Conservation (phyloP, 1,140 invertebrate species). For the Paraescarpia echinospica region DNA sequence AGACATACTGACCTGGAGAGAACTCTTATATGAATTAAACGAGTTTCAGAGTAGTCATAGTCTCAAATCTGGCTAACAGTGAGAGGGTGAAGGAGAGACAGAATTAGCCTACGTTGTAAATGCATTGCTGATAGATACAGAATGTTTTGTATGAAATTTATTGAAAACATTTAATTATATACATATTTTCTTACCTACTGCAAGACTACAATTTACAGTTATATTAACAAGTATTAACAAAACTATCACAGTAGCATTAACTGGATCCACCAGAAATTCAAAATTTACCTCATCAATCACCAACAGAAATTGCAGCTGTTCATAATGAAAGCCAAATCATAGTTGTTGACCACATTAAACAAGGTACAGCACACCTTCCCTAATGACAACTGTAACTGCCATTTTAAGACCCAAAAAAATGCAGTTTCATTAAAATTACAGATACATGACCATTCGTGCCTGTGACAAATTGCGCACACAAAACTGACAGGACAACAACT, state of each 20-base stretch:
- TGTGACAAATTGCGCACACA: not conserved
- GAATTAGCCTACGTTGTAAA: not conserved
- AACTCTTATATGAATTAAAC: too few species aligned
- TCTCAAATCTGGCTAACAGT: too few species aligned
- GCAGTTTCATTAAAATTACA: not conserved
- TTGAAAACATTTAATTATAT: not conserved
- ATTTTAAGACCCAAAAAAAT: not conserved
- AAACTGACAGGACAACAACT: not conserved
- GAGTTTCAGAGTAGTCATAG: too few species aligned
- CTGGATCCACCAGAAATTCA: not conserved
- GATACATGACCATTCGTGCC: not conserved
- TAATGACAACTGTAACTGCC: not conserved
- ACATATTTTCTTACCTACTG: not conserved
- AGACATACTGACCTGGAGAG: too few species aligned
- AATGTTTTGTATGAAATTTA: too few species aligned
- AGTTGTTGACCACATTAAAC: not conserved
- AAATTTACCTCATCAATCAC: not conserved
- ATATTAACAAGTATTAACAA: constrained; percentile 2
- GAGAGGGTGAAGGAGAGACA: too few species aligned
- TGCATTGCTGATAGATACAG: not conserved
- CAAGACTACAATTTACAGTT: not conserved
- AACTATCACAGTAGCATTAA: not conserved
- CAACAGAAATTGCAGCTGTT: not conserved
- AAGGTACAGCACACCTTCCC: not conserved
- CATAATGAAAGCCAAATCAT: not conserved